Evolutionary conservation across 2,888 invertebrate species (phyloP), one percentile per base, ranked within the genome.

Genomic region (Syritta pipiens): DNA sequence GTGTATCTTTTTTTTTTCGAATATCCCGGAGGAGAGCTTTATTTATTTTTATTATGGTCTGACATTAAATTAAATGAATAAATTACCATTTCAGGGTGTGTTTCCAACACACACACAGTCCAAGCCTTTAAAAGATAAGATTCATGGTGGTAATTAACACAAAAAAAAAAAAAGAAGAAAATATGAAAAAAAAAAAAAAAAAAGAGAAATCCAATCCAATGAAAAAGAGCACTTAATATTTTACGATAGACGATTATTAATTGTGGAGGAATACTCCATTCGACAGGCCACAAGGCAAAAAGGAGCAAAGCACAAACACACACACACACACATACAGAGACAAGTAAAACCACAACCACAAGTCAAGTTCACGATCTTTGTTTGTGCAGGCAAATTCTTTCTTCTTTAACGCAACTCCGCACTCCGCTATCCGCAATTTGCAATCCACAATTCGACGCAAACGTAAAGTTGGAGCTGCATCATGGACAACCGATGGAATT

Each of bases 1-100:
- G 28, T 9, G 6, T 62, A 10, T 49, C 12, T 49, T 53, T 32
- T 40, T 40, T 40, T 19, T 40, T 7, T 24, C 22, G 22, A 22
- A 17, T 32, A 37, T 9, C 28, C 40, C 67, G 37, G 40, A 49
- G 49, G 49, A 40, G 37, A 49, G 57, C 17, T 57, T 68, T 57
- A 57, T 68, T 68, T 68, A 57, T 68, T 68, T 68, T 68, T 68
- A 68, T 68, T 57, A 32, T 32, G 30, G 37, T 14, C 30, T 68
- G 57, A 68, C 68, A 59, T 60, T 60, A 69, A 69, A 69, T 51
- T 60, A 51, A 60, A 69, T 69, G 69, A 69, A 69, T 69, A 69
- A 69, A 69, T 69, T 69, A 69, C 51, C 44, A 44, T 60, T 53
- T 60, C 51, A 49, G 69, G 60, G 60, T 51, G 69, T 69, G 69